phyloP scores from a whole-genome alignment of 2,797 vertebrate genomes.

The Dryobates pubescens region DNA sequence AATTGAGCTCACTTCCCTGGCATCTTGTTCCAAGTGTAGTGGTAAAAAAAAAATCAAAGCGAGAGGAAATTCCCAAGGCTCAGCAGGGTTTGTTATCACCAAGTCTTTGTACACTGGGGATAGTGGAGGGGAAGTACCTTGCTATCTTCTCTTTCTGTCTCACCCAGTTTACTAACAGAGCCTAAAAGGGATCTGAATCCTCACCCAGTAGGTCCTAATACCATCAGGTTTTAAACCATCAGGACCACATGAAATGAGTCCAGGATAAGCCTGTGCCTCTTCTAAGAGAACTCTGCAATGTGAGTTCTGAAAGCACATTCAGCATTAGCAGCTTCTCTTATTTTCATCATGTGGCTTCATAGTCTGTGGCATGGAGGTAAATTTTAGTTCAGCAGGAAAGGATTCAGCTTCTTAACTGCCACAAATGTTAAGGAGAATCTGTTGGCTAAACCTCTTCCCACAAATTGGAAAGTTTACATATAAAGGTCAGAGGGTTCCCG shows the following conservation, averaged over 20 bases:
- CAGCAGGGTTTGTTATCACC: neutral
- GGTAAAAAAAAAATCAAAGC: neutral
- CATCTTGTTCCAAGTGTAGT: neutral
- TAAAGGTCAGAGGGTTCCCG: constrained; percentile 1
- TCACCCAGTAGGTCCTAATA: neutral
- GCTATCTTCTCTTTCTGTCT: neutral
- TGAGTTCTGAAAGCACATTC: neutral
- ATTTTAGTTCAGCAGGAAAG: constrained; percentile 18
- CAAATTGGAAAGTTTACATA: constrained; percentile 46
- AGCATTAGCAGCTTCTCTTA: neutral
- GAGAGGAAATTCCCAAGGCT: neutral
- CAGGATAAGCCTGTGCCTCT: neutral
- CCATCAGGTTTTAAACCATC: neutral
- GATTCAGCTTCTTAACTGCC: neutral
- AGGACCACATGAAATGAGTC: neutral
- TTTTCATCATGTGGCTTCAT: neutral
- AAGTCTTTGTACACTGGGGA: neutral
- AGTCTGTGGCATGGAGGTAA: neutral
- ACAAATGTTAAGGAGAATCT: neutral
- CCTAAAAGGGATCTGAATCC: neutral
- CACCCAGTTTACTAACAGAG: neutral
- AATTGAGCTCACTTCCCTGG: neutral
- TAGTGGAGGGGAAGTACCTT: neutral
- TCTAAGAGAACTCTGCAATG: neutral
- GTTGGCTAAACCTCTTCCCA: neutral